phyloP scores from a whole-genome alignment of 2,888 invertebrate genomes.

The Branchinecta sandiegonensis region DNA sequence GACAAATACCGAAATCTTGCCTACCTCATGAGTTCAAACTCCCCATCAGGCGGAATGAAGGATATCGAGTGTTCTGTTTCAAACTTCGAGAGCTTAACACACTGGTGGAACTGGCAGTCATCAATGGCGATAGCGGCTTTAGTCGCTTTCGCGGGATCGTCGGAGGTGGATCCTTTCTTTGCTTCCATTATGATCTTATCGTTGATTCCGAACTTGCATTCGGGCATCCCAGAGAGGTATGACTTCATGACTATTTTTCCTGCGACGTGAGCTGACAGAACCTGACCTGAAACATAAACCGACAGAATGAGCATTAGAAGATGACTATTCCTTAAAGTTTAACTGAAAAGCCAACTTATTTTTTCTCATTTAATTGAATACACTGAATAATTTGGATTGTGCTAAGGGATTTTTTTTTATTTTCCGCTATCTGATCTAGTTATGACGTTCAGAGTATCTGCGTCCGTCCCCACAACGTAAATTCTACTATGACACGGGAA shows the following conservation, averaged over 20 bases:
- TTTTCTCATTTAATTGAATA: too few relatives aligned
- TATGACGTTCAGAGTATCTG: too few relatives aligned
- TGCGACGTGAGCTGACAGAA: constrained; percentile 95
- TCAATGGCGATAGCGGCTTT: constrained; percentile 99
- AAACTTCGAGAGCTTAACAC: constrained; percentile 97
- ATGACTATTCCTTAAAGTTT: too few relatives aligned
- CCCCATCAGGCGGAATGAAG: constrained; percentile 99
- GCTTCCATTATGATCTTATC: constrained; percentile 97
- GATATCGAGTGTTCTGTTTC: constrained; percentile 99
- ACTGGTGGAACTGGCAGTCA: constrained; percentile 99
- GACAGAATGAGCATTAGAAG: too few relatives aligned
- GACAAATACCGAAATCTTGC: constrained; percentile 24
- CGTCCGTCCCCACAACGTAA: too few relatives aligned
- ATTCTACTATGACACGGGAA: too few relatives aligned
- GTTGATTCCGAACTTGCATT: constrained; percentile 98
- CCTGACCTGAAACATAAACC: constrained; percentile 54
- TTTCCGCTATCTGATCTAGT: too few relatives aligned
- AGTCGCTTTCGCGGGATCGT: constrained; percentile 62
- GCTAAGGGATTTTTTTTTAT: too few relatives aligned
- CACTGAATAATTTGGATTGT: too few relatives aligned
- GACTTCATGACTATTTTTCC: constrained; percentile 99
- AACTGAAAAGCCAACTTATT: too few relatives aligned
- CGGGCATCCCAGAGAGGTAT: constrained; percentile 98
- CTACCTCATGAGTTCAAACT: constrained; percentile 97
- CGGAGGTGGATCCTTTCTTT: constrained; percentile 49